Conservation (phyloP, 2,888 invertebrate species). For the Ectemnius lituratus region DNA sequence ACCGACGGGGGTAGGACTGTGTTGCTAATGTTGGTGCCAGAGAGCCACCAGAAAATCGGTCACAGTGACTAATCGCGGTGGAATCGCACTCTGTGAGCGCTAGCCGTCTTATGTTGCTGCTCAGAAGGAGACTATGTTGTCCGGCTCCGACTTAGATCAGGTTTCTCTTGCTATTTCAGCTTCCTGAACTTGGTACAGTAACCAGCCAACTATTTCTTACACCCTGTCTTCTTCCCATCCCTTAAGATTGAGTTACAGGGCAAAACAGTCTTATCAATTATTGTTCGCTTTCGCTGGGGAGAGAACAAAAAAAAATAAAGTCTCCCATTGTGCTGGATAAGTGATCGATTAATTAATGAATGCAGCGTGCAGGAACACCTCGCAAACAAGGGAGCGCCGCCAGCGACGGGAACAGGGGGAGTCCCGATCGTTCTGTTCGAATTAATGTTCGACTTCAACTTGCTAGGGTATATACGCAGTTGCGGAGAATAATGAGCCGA, state of each 20-base stretch:
- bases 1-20: neutral
- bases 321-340: conserved; percentile 41
- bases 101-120: no score
- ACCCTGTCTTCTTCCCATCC: no score
- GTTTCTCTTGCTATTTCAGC: no score
- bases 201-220: no score
- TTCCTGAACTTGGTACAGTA: no score
- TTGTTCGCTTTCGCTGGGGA: conserved; percentile 50
- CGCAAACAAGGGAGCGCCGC: conserved; percentile 54
- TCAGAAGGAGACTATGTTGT: no score
- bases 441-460: neutral
- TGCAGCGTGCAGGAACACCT: conserved; percentile 27
- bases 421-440: neutral
- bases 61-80: conserved; percentile 51
- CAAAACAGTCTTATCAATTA: conserved; percentile 38
- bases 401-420: neutral
- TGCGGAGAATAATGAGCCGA: no score
- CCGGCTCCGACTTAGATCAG: no score
- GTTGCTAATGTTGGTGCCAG: conserved; percentile 37
- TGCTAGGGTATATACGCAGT: neutral
- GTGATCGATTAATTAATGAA: conserved; percentile 55
- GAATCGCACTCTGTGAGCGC: conserved; percentile 22
- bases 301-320: conserved; percentile 22
- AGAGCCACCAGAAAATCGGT: conserved; percentile 56
- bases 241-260: conserved; percentile 22